Conservation (phyloP, 1,140 invertebrate genomes). For the Heliconius congener region DNA sequence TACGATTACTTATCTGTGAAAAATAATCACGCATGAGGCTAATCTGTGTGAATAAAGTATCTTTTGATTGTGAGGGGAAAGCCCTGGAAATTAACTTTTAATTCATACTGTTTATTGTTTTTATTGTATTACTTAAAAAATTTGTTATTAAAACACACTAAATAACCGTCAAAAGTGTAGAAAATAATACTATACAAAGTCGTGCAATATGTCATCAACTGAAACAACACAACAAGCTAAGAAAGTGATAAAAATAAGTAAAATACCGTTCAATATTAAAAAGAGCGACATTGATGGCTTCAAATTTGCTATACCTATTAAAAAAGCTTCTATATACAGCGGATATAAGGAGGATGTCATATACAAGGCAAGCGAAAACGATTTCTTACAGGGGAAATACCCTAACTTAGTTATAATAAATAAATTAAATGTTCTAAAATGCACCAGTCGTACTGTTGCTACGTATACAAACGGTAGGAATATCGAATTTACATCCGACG, state of each 20-base stretch:
- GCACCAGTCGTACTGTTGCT: conserved; percentile 53
- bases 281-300: conserved; percentile 24
- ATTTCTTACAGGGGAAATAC: conserved; percentile 57
- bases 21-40: neutral
- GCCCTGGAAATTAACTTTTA: neutral
- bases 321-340: neutral
- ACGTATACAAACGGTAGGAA: conserved; percentile 31
- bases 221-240: neutral
- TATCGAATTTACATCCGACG: conserved; percentile 54
- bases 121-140: neutral
- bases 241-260: conserved; percentile 26
- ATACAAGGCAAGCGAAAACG: conserved; percentile 49
- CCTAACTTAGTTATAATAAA: conserved; percentile 51
- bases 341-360: conserved; percentile 55
- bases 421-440: conserved; percentile 44
- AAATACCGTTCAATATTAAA: conserved; percentile 42
- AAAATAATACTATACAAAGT: conserved; percentile 1
- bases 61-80: neutral
- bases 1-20: neutral
- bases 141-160: neutral
- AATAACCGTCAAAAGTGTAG: neutral
- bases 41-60: neutral
- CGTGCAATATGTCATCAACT: conserved; percentile 10
- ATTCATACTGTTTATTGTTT: neutral
- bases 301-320: neutral